Base-by-base conservation (phyloP, 2,797 vertebrate species). In the Morelia viridis region DNA sequence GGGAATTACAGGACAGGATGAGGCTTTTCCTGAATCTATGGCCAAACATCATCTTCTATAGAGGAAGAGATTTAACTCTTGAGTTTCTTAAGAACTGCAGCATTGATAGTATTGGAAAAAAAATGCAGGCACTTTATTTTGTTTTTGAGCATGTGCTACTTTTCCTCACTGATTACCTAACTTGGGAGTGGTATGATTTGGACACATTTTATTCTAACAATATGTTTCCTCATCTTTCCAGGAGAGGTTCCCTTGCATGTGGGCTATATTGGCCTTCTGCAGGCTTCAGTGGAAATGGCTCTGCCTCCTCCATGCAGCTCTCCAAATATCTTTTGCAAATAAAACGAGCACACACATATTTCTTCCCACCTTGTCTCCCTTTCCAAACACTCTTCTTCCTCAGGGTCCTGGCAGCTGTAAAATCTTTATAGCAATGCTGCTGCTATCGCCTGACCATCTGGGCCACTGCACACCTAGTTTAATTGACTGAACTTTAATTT, bases 401-500 rank as follows among this genome's bases (percentile, higher is more conserved):
- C 92, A 94, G 96, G 96, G 96, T 96, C 94, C 92, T 95, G 96
- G 96, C 95, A 96, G 96, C 96, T 94, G 94, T 96, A 96, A 96
- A 96, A 94, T 94, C 96, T 96, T 96, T 96, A 96, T 94, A 95
- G 95, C 95, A 93, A 95, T 95, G 95, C 96, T 96, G 94, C 95
- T 95, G 94, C 94, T 96, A 95, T 96, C 93, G 65, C 92, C 93
- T 96, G 96, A 96, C 96, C 96, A 96, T 96, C 96, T 96, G 96
- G 96, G 96, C 96, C 93, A 94, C 96, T 96, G 96, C 96, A 96
- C 96, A 96, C 96, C 96, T 96, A 96, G 95, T 96, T 96, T 96
- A 96, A 97, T 97, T 96, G 96, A 96, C 96, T 96, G 96, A 96
- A 96, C 96, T 96, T 96, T 96, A 96, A 97, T 97, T 97, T 97